Evolutionary conservation across 2,113 vertebrate species (phyloP).

Genomic region (Limanda limanda): DNA sequence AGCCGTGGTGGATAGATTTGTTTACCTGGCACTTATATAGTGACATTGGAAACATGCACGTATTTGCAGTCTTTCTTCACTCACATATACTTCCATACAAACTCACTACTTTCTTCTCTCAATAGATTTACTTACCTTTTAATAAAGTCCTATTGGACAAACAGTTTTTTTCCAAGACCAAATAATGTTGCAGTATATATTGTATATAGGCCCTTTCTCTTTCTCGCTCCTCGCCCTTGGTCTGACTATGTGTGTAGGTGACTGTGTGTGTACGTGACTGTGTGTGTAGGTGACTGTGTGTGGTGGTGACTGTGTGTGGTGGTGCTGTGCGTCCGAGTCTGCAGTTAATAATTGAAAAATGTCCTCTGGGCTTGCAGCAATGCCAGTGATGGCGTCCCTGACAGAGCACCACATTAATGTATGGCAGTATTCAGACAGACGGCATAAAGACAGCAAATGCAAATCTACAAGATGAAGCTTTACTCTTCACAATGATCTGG

Average conservation of each 20-base stretch:
- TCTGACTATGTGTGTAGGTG: not conserved
- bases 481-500: not conserved
- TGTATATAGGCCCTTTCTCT: not conserved
- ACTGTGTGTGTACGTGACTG: not conserved
- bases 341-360: constrained; percentile 59
- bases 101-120: no score
- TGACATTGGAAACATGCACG: no score
- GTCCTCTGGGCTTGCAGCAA: constrained; percentile 47
- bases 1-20: no score
- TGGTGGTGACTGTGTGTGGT: not conserved
- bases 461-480: not conserved
- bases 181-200: not conserved
- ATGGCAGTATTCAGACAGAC: constrained; percentile 29
- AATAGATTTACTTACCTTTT: no score
- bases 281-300: not conserved
- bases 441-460: constrained; percentile 2
- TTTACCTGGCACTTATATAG: no score
- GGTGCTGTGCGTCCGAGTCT: not conserved
- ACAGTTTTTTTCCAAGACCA: no score
- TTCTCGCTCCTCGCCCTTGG: no score
- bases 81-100: no score
- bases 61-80: no score
- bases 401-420: constrained; percentile 31
- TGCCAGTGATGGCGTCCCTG: constrained; percentile 13
- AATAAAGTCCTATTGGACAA: no score